Evolutionary conservation across 1,140 invertebrate genomes (phyloP), one percentile per base, ranked within the genome.

Genomic region (Diabrotica virgifera): DNA sequence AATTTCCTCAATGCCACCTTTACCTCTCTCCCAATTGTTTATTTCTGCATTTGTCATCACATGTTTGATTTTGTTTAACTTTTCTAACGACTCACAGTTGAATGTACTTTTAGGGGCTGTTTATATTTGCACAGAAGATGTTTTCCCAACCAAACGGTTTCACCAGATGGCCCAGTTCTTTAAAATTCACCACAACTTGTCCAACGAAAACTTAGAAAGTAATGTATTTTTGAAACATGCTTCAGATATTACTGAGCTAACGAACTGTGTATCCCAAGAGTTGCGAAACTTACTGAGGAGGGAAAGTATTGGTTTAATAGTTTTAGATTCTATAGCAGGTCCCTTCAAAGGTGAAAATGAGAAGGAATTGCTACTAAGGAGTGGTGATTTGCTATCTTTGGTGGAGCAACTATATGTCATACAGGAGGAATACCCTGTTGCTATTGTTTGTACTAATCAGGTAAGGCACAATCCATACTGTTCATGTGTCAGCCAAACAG

Each of bases 271-370:
- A 2, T 71, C 71, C 5, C 74, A 79, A 53, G 82, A 82, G 62
- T 72, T 91, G 54, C 78, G 79, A 5, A 24, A 72, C 12, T 68
- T 86, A 37, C 67, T 90, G 63, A 69, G 74, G n/a, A 73, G 67
- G 52, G 73, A 80, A 52, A 79, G 80, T 65, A 84, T 92, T 56
- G 86, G 86, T 5, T 73, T 92, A 12, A 79, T 93, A 59, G 75
- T 93, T 5, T 82, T 93, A 13, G 90, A 93, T 75, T 92, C 90
- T 5, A 86, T 93, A 64, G 89, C 90, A 13, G 89, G 87, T 5
- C 77, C 89, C 36, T 91, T 89, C 74, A 82, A 90, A 37, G 80
- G 81, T 36, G 87, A 89, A 65, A 87, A 86, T 65, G 82, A 84
- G 59, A 74, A 73, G 6, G 69, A 74, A 4, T 70, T 82, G 55